Evolutionary conservation across 2,888 invertebrate genomes (phyloP).

Genomic region (Leptopilina myrica): DNA sequence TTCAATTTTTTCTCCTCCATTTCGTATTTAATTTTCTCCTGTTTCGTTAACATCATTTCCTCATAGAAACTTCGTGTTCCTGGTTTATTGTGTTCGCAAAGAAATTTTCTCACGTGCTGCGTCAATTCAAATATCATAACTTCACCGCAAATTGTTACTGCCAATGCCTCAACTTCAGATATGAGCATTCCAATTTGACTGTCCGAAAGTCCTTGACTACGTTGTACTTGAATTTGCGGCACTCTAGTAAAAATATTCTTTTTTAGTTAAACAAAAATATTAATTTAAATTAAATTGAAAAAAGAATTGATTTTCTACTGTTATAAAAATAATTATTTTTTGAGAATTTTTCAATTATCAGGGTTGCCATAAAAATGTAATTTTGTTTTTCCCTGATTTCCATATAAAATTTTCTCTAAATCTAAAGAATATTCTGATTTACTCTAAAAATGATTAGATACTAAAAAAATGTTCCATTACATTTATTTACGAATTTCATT

Average conservation of each 20-base stretch:
- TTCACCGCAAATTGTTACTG: constrained; percentile 82
- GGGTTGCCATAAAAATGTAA: too few species aligned
- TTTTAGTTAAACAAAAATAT: too few species aligned
- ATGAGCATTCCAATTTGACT: constrained; percentile 82
- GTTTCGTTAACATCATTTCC: constrained; percentile 89
- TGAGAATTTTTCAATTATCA: too few species aligned
- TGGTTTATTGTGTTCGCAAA: constrained; percentile 89
- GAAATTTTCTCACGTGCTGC: constrained; percentile 87
- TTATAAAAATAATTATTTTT: too few species aligned
- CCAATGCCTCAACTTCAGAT: constrained; percentile 80
- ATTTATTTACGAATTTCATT: too few species aligned
- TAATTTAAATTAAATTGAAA: too few species aligned
- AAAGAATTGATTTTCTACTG: too few species aligned
- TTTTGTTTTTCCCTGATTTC: too few species aligned
- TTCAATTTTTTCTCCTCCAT: constrained; percentile 81
- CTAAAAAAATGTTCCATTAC: too few species aligned
- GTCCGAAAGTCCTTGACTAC: constrained; percentile 88
- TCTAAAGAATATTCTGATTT: too few species aligned
- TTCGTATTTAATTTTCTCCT: constrained; percentile 82
- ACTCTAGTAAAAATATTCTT: constrained; percentile 75
- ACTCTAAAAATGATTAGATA: too few species aligned
- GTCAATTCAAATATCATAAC: constrained; percentile 93
- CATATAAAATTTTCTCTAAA: too few species aligned
- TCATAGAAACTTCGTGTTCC: constrained; percentile 91
- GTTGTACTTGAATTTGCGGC: constrained; percentile 84